Evolutionary conservation across 2,888 invertebrate species (phyloP).

Genomic region (Tachina lurida): DNA sequence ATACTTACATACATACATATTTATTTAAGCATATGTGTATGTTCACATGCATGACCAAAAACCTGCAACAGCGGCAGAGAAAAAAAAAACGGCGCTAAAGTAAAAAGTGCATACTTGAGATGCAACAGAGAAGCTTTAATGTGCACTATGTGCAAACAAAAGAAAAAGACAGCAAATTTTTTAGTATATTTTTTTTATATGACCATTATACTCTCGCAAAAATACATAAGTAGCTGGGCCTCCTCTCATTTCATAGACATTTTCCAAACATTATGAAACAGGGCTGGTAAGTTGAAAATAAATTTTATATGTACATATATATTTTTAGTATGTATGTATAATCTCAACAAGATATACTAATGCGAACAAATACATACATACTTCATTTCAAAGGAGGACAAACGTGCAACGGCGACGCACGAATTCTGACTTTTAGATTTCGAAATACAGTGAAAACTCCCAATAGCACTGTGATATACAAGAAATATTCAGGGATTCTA

Average conservation of each 20-base stretch:
- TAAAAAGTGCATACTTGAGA: constrained; percentile 69
- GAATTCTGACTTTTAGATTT: too few relatives aligned
- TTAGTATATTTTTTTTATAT: constrained; percentile 18
- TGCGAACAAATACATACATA: too few relatives aligned
- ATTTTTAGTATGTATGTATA: too few relatives aligned
- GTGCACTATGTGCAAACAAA: constrained; percentile 56
- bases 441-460: too few relatives aligned
- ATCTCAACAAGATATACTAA: too few relatives aligned
- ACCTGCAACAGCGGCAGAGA: constrained; percentile 24
- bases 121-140: constrained; percentile 61
- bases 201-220: constrained; percentile 7
- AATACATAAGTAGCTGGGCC: constrained; percentile 14
- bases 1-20: background rate
- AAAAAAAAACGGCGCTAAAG: constrained; percentile 62
- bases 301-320: too few relatives aligned
- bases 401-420: too few relatives aligned
- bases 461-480: too few relatives aligned
- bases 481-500: too few relatives aligned
- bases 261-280: constrained; percentile 16
- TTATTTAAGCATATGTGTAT: background rate
- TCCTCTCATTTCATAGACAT: background rate
- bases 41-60: background rate
- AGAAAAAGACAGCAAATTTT: constrained; percentile 63
- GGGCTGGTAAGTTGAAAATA: background rate
- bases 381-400: too few relatives aligned